Base-by-base conservation (phyloP, 2,113 vertebrate species). In the Crotalus helleri region DNA sequence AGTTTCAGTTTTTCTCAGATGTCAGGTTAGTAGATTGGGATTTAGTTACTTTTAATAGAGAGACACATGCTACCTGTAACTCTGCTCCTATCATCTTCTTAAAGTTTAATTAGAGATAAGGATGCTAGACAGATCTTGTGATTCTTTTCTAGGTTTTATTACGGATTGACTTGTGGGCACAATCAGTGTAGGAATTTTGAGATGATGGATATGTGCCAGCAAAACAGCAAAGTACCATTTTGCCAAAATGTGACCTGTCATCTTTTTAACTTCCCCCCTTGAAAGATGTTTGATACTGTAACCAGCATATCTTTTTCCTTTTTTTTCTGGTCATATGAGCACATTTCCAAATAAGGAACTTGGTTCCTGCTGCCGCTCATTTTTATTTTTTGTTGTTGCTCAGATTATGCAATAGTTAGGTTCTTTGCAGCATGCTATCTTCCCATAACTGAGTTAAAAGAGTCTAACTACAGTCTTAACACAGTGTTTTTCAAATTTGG, bases 51-150 rank as follows among this genome's bases (percentile, higher is more conserved):
- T 39, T 86, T 55, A 74, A 59, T 89, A 19, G 87, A 94, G 93
- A 94, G 44, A 64, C 57, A 81, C 8, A 17, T 57, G 49, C 3
- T 23, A 26, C 61, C 54, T 24, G 74, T 93, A 88, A 26, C 51
- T 24, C 92, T 89, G 11, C 53, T 94, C 55, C 74, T 93, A 59
- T 94, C 58, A 94, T 19, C 24, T 95, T n/a, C 39, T 33, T 21
- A 13, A 92, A 93, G 44, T 85, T 94, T 95, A 93, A 92, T 96
- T 94, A 94, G 91, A 85, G 88, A 44, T 92, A 57, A 85, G 44
- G 29, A 64, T 26, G 87, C 9, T 86, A n/a, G 46, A 8, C 19
- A 53, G 46, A 26, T 61, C 91, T 39, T 11, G 58, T 26, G 10
- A 26, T 90, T 89, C 64, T 85, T 61, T 51, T 54, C 59, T 19